These are phyloP conservation scores for Triplophysa yarkandensis DNA, from an alignment of 2,797 vertebrate species.

Conservation along the genomic window DNA sequence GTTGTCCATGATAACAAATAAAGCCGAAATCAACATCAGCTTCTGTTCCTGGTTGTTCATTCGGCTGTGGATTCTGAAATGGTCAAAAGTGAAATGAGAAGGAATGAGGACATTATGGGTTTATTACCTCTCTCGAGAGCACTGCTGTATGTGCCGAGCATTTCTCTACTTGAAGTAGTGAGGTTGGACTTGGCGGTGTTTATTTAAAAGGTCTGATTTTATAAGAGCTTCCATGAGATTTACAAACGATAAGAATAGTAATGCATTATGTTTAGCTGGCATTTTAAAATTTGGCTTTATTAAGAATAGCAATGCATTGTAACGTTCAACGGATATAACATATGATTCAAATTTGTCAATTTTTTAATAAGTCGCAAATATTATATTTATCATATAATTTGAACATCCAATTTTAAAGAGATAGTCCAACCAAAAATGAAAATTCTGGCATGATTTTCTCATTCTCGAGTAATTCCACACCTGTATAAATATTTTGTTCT, in stretches of 20 bases:
- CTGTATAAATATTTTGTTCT: no score
- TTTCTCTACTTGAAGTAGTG: constrained; percentile 1
- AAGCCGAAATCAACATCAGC: constrained; percentile 41
- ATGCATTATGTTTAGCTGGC: constrained; percentile 14
- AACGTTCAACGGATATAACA: no score
- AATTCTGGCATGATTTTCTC: no score
- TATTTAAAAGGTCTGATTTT: constrained; percentile 12
- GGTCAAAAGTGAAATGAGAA: constrained; percentile 47
- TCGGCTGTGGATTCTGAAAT: constrained; percentile 42
- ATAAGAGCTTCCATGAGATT: constrained; percentile 21
- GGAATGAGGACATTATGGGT: constrained; percentile 41
- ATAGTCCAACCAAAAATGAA: no score
- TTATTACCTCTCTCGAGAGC: constrained; percentile 46
- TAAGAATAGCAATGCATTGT: not conserved
- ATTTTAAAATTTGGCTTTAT: constrained; percentile 17
- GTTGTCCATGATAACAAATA: constrained; percentile 40
- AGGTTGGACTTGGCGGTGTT: not conserved
- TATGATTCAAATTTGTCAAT: no score
- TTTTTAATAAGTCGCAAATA: not conserved
- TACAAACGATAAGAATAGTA: constrained; percentile 7
- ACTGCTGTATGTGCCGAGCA: no score
- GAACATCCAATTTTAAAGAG: no score
- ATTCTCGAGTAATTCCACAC: no score
- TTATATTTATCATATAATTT: not conserved
- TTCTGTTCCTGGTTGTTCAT: constrained; percentile 41